phyloP scores from a whole-genome alignment of 1,140 invertebrate species.

The Megathymus violae region DNA sequence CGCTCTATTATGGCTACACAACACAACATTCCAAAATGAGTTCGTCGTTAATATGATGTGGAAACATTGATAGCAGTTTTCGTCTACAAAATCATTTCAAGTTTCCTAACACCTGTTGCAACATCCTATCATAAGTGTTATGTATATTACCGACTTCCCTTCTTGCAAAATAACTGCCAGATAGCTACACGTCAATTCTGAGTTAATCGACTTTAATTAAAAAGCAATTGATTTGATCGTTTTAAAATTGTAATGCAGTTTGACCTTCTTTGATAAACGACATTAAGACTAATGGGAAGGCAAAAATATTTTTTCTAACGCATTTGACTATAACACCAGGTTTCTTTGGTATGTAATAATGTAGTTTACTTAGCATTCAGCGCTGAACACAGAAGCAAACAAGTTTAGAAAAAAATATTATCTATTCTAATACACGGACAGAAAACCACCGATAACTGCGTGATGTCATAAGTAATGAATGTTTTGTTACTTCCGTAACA shows the following conservation, averaged over 20 bases:
- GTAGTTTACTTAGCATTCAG: neutral
- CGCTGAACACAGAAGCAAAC: neutral
- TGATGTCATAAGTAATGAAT: neutral
- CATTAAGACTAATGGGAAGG: no score
- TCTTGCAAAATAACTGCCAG: constrained; percentile 41
- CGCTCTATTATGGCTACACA: no score
- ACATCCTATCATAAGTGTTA: constrained; percentile 43
- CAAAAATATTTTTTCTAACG: no score
- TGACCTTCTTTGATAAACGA: no score
- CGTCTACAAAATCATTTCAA: constrained; percentile 24
- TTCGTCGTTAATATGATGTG: neutral
- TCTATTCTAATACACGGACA: neutral
- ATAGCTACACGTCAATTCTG: neutral
- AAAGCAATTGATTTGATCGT: neutral
- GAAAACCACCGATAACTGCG: neutral
- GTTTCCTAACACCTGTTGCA: constrained; percentile 37
- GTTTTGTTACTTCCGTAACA: neutral
- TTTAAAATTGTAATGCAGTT: neutral
- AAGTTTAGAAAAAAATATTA: neutral
- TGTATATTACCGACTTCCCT: constrained; percentile 49
- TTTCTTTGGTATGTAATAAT: no score
- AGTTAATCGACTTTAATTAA: constrained; percentile 9
- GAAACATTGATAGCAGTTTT: constrained; percentile 27
- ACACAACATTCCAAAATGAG: neutral
- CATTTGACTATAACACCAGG: no score